phyloP scores from a whole-genome alignment of 2,888 invertebrate species.

The Philopedon plagiatum region DNA sequence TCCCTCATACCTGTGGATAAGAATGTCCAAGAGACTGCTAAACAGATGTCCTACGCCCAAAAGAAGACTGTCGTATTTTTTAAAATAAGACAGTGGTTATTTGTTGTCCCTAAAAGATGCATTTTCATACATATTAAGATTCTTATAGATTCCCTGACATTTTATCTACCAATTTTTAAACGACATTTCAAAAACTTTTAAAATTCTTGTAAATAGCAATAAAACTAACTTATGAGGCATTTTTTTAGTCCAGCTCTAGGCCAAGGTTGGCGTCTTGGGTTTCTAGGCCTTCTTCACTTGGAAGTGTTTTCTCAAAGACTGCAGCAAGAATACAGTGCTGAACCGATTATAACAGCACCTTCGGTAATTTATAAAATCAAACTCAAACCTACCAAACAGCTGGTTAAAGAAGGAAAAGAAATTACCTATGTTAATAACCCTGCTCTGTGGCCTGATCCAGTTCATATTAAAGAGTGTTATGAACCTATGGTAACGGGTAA shows the following conservation, averaged over 20 bases:
- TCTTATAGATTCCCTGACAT: too few relatives aligned
- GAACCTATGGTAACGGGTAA: conserved; percentile 90
- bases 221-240: too few relatives aligned
- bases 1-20: too few relatives aligned
- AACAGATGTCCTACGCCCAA: too few relatives aligned
- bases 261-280: conserved; percentile 91
- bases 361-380: conserved; percentile 89
- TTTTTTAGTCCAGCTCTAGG: conserved; percentile 85
- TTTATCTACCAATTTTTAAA: background rate
- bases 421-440: conserved; percentile 84
- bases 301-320: conserved; percentile 91
- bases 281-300: conserved; percentile 87
- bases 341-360: conserved; percentile 87
- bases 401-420: conserved; percentile 74
- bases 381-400: conserved; percentile 81
- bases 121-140: too few relatives aligned
- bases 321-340: conserved; percentile 86
- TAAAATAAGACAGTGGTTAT: too few relatives aligned
- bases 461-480: conserved; percentile 80
- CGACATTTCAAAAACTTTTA: too few relatives aligned
- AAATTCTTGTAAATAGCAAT: too few relatives aligned
- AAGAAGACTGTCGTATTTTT: too few relatives aligned
- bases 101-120: too few relatives aligned
- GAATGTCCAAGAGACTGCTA: too few relatives aligned
- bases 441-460: conserved; percentile 77